Base-by-base conservation (phyloP, 2,113 vertebrate genomes). In the Carlito syrichta region DNA sequence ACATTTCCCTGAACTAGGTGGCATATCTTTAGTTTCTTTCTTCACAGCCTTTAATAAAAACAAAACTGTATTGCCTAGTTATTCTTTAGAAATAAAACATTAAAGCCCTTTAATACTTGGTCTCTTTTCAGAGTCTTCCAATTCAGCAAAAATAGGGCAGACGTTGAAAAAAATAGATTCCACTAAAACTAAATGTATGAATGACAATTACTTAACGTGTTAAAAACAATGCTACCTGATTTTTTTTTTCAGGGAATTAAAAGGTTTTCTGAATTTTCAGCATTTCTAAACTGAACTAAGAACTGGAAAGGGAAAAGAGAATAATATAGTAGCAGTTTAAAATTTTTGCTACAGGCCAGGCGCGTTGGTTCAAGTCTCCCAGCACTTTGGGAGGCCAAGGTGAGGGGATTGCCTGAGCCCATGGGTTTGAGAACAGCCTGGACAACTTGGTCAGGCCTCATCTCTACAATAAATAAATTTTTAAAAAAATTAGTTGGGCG, bases 81-180 rank as follows among this genome's bases (percentile, higher is more conserved):
- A n/a, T 82, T 45, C 35, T 48, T 89, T 71, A 68, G 35, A 89
- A 83, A 73, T 23, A 74, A 86, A 86, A 84, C 2, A 4, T 79
- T 79, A 38, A 83, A 77, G 43, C 14, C 40, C 27, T 79, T 92
- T 74, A 78, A 69, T 62, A 84, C 16, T n/a, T n/a, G 27, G 48
- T 76, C 62, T 92, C 62, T 76, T 87, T 78, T 85, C 86, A 96
- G 9, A 54, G 58, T n/a, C 79, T 96, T 89, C 74, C 35, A 74
- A 88, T 60, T 87, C 32, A 89, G 20, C 30, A 69, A 60, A 89
- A 62, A 52, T 2, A 54, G 35, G 22, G 25, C 25, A 89, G 54
- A 5, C 48, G 63, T 35, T 88, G 71, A 85, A 91, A 89, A 66
- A 73, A 81, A 1, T 1, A 81, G 32, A 92, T 54, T 66, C 48